A percentile compares a stretch with the other conserved stretches of the same genome.
Conservation (phyloP, 37 sponge, comb jelly and placozoan genomes). For the Cliona cf. orientalis region DNA sequence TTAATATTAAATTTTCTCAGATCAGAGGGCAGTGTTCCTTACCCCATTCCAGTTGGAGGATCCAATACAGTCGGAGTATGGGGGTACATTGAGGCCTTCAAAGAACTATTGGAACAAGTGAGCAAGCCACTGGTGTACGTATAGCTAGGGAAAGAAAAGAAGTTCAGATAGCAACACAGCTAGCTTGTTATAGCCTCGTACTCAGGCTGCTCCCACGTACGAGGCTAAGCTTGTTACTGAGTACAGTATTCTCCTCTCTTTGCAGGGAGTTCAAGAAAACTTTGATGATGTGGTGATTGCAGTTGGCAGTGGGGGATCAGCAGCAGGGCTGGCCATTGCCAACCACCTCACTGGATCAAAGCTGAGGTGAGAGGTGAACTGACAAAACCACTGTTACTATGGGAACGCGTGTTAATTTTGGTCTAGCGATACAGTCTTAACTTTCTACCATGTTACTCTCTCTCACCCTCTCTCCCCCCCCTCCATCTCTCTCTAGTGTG, state of each 20-base stretch:
- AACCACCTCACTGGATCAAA: conserved; percentile 83
- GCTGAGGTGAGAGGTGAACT: conserved; percentile 54
- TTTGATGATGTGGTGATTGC: conserved; percentile 89
- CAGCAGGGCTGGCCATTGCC: conserved; percentile 65
- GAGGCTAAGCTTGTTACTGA: neutral
- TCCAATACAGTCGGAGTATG: conserved; percentile 70
- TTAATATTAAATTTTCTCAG: conserved; percentile 19
- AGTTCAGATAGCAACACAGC: too few relatives aligned
- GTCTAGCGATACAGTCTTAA: too few relatives aligned
- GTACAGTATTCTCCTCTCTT: neutral
- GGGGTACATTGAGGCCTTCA: conserved; percentile 90
- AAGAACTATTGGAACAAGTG: conserved; percentile 80
- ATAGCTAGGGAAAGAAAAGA: too few relatives aligned
- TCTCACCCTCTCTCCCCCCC: neutral
- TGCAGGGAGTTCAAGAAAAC: conserved; percentile 56
- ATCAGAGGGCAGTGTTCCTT: conserved; percentile 54
- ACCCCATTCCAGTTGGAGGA: conserved; percentile 84
- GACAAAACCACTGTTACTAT: neutral
- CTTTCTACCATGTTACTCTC: neutral
- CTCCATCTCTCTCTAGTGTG: neutral
- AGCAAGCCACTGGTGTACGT: neutral
- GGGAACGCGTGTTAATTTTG: neutral
- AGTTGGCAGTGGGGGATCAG: conserved; percentile 80
- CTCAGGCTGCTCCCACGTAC: too few relatives aligned
- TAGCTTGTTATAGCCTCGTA: too few relatives aligned